phyloP scores from a whole-genome alignment of 1,140 invertebrate genomes.

The Mya arenaria region DNA sequence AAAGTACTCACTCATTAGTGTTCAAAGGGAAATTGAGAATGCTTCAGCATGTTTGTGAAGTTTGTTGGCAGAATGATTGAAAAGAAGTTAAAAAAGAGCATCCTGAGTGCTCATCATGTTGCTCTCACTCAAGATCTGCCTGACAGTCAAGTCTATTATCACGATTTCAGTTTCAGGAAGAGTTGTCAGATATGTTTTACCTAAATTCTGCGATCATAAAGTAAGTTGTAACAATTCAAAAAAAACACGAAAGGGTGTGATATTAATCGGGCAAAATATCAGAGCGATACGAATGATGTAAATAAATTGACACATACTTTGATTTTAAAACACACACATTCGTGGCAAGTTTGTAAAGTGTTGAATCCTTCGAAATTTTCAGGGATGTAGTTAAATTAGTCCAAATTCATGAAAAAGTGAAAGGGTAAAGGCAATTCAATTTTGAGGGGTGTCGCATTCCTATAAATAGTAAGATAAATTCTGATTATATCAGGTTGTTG shows the following conservation, averaged over 20 bases:
- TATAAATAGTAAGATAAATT: neutral
- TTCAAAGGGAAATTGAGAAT: neutral
- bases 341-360: neutral
- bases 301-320: neutral
- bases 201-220: too few relatives aligned
- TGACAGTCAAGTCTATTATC: neutral
- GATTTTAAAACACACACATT: neutral
- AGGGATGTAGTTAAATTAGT: neutral
- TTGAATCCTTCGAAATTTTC: neutral
- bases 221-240: too few relatives aligned
- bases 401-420: neutral
- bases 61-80: constrained; percentile 17
- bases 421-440: neutral
- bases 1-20: neutral
- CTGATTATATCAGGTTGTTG: neutral
- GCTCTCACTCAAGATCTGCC: neutral
- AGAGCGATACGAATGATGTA: too few relatives aligned
- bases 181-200: neutral
- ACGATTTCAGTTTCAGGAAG: too few relatives aligned
- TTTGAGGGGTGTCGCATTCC: constrained; percentile 17
- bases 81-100: constrained; percentile 17
- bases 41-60: neutral
- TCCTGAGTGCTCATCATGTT: constrained; percentile 19
- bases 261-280: neutral
- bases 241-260: too few relatives aligned